Conservation (phyloP, 2,797 vertebrate genomes). For the Mormyrus hasselquistii region DNA sequence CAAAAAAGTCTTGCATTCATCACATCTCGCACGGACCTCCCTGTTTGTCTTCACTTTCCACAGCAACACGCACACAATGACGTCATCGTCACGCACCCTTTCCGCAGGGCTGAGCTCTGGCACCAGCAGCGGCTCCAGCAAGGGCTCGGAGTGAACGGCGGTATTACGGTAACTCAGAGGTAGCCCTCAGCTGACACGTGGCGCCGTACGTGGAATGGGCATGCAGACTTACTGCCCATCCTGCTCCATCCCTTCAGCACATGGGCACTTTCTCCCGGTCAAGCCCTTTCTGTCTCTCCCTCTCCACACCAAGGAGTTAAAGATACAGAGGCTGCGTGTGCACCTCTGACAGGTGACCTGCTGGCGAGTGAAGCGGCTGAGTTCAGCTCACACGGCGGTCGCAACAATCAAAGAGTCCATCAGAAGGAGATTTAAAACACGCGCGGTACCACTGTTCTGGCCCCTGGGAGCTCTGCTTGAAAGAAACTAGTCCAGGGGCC, state of each 20-base stretch:
- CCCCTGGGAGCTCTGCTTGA: constrained; percentile 28
- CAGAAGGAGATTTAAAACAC: constrained; percentile 60
- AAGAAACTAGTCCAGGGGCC: constrained; percentile 24
- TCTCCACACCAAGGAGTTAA: constrained; percentile 57
- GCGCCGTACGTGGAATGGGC: constrained; percentile 52
- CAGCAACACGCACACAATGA: not conserved
- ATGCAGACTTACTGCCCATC: constrained; percentile 54
- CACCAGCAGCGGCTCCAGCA: not conserved
- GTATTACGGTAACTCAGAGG: constrained; percentile 55
- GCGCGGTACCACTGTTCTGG: constrained; percentile 35
- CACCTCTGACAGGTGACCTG: constrained; percentile 57
- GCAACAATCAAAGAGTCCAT: constrained; percentile 56
- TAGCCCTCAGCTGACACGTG: constrained; percentile 65
- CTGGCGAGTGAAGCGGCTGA: constrained; percentile 45
- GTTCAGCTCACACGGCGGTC: constrained; percentile 51
- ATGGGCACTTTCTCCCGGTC: constrained; percentile 48
- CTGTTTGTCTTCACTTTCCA: not conserved
- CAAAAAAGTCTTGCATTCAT: not conserved
- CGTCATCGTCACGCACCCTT: not conserved
- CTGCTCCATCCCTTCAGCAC: constrained; percentile 46
- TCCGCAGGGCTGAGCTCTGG: not conserved
- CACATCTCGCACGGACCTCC: not conserved
- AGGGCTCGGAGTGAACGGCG: not conserved
- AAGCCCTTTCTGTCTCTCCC: constrained; percentile 27
- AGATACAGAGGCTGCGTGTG: constrained; percentile 44